Evolutionary conservation across 2,888 invertebrate species (phyloP).

Genomic region (Ectobius pallidus): DNA sequence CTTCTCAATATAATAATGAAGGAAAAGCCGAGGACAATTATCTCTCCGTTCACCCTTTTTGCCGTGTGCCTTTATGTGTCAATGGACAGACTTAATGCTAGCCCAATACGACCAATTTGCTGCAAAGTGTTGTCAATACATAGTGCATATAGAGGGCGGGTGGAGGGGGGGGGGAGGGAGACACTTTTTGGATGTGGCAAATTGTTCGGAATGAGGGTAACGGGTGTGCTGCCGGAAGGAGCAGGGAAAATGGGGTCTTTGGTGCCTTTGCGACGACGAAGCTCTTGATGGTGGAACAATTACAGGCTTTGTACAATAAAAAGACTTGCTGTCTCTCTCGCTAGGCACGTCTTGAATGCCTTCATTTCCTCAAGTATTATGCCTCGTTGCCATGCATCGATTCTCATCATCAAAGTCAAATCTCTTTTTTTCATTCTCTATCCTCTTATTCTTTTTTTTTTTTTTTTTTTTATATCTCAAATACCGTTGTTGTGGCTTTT

Average conservation of each 20-base stretch:
- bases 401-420: slow-evolving; percentile 28
- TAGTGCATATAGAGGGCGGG: slow-evolving; percentile 40
- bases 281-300: slow-evolving; percentile 38
- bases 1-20: slow-evolving; percentile 37
- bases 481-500: slow-evolving; percentile 35
- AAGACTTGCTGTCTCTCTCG: slow-evolving; percentile 30
- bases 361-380: slow-evolving; percentile 42
- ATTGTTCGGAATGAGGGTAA: slow-evolving; percentile 39
- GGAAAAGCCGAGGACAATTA: slow-evolving; percentile 38
- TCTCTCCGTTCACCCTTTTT: slow-evolving; percentile 26
- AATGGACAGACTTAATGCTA: slow-evolving; percentile 43
- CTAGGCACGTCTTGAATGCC: slow-evolving; percentile 37
- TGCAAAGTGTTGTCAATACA: slow-evolving; percentile 43
- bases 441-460: neutral
- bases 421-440: too few species aligned
- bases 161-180: neutral
- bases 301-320: slow-evolving; percentile 42
- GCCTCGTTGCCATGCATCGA: slow-evolving; percentile 33
- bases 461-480: neutral
- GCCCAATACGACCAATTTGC: slow-evolving; percentile 44
- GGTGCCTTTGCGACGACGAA: slow-evolving; percentile 32
- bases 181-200: slow-evolving; percentile 38
- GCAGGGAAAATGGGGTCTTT: slow-evolving; percentile 39
- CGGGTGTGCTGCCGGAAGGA: slow-evolving; percentile 40
- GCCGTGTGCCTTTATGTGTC: slow-evolving; percentile 39